Percentiles rank a stretch among this genome's conserved stretches.
phyloP scores from a whole-genome alignment of 2,113 vertebrate genomes.

The Equus przewalskii region DNA sequence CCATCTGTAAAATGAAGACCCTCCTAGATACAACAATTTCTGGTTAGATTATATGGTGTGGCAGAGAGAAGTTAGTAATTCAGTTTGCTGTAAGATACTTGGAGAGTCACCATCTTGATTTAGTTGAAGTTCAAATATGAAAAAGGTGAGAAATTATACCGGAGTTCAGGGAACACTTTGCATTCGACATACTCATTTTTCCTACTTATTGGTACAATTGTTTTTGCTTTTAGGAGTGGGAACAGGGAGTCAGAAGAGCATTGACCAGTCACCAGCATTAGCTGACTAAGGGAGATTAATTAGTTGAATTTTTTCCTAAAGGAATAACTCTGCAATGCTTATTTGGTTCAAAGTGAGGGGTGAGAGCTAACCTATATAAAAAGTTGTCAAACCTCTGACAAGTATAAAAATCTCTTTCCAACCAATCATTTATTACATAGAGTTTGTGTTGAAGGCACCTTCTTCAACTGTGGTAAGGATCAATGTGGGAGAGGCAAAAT shows the following conservation, averaged over 20 bases:
- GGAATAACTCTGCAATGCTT: slow-evolving; percentile 35
- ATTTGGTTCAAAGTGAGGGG: slow-evolving; percentile 71
- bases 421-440: slow-evolving; percentile 75
- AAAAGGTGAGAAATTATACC: neutral
- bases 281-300: slow-evolving; percentile 57
- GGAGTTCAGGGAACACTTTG: neutral
- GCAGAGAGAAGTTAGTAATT: neutral
- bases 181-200: neutral
- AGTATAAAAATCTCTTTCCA: slow-evolving; percentile 77
- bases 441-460: slow-evolving; percentile 70
- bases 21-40: neutral
- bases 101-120: neutral
- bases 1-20: neutral
- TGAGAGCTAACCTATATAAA: slow-evolving; percentile 79
- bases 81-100: neutral
- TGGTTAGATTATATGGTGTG: neutral
- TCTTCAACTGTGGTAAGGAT: slow-evolving; percentile 72
- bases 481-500: slow-evolving; percentile 73
- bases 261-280: neutral
- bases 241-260: neutral
- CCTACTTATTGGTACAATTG: neutral
- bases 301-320: slow-evolving; percentile 70
- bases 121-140: slow-evolving; percentile 32
- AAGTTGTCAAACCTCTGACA: slow-evolving; percentile 75
- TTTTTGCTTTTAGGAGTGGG: neutral